These are phyloP conservation scores for Paralvinella palmiformis DNA, from an alignment of 1,140 invertebrate genomes.

Conservation along the genomic window DNA sequence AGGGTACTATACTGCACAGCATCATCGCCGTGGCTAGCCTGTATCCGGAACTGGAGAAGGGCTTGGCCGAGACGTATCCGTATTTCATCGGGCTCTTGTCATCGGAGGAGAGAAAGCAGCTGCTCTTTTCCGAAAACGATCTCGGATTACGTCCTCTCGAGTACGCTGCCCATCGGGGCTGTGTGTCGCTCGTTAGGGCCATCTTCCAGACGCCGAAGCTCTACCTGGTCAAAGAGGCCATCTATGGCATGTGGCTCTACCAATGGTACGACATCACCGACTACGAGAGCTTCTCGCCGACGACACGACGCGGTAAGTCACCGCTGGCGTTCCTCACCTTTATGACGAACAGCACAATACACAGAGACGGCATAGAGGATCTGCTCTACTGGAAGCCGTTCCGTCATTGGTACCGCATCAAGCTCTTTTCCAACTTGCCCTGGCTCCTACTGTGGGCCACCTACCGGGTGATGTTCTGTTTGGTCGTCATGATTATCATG, in stretches of 20 bases:
- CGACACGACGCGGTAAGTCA: not conserved
- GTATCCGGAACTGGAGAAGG: not conserved
- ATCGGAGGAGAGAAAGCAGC: not conserved
- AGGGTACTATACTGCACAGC: conserved; percentile 4
- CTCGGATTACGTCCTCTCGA: conserved; percentile 4
- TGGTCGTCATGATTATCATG: not conserved
- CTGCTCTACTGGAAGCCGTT: not conserved
- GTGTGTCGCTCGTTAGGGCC: not conserved
- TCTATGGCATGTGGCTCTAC: not conserved
- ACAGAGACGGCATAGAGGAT: not conserved
- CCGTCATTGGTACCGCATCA: not conserved
- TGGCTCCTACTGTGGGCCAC: not conserved
- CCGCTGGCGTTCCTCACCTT: conserved; percentile 5
- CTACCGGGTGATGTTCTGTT: not conserved
- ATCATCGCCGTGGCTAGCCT: not conserved
- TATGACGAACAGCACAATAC: too few species aligned
- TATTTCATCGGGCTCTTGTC: not conserved
- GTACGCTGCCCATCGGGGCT: not conserved
- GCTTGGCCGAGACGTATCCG: not conserved
- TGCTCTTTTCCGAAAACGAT: not conserved
- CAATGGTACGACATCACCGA: conserved; percentile 13
- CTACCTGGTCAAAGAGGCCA: conserved; percentile 3
- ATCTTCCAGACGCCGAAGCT: conserved; percentile 8
- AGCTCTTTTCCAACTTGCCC: not conserved
- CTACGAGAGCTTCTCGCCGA: not conserved